A percentile compares a stretch with the other conserved stretches of the same genome.
phyloP scores from a whole-genome alignment of 2,113 vertebrate genomes.

The Gnathonemus echidnorhynchus region DNA sequence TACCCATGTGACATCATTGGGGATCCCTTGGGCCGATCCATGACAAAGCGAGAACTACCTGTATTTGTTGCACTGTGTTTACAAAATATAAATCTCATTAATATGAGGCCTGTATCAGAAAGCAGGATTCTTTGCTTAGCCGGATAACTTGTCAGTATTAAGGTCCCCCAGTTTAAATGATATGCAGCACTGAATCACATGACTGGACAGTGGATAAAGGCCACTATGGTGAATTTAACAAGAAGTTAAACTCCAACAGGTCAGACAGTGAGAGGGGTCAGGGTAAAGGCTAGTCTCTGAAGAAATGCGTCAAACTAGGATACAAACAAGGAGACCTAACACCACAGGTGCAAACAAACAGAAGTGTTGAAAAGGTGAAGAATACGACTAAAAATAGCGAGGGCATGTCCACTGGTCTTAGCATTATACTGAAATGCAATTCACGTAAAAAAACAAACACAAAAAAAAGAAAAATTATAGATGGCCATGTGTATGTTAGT shows the following conservation, averaged over 20 bases:
- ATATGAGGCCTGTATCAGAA: conserved; percentile 22
- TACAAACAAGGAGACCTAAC: neutral
- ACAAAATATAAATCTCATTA: conserved; percentile 46
- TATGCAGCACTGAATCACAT: neutral
- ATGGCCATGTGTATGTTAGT: neutral
- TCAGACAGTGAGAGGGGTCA: conserved; percentile 31
- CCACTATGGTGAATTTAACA: conserved; percentile 39
- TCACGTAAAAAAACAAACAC: neutral
- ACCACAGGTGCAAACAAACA: conserved; percentile 19
- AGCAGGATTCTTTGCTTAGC: neutral
- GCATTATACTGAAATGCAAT: neutral
- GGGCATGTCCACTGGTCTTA: neutral
- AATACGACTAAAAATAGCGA: conserved; percentile 27
- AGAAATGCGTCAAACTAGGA: conserved; percentile 24
- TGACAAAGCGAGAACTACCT: neutral
- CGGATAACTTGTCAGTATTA: neutral
- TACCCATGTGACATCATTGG: neutral
- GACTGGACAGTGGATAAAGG: conserved; percentile 28
- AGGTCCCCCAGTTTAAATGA: conserved; percentile 12
- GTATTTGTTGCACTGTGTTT: conserved; percentile 21
- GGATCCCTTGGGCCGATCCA: neutral
- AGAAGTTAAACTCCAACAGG: conserved; percentile 39
- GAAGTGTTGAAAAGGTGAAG: conserved; percentile 27
- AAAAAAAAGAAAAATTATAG: neutral
- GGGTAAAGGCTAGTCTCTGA: conserved; percentile 30